A percentile compares a stretch with the other conserved stretches of the same genome.
phyloP scores from a whole-genome alignment of 2,888 invertebrate genomes.

The Agonopterix arenella region DNA sequence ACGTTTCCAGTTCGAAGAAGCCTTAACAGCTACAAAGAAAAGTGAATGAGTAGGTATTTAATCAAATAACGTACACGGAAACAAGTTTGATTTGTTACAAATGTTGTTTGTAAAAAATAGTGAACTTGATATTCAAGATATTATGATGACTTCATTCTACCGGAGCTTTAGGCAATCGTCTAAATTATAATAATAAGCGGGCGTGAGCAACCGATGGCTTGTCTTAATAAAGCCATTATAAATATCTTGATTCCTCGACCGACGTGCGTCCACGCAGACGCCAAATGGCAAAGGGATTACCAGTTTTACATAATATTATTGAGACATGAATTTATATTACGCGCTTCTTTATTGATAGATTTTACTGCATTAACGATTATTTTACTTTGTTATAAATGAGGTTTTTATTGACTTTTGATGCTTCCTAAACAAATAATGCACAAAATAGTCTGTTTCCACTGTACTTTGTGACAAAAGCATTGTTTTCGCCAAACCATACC shows the following conservation, averaged over 20 bases:
- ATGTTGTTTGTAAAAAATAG: conserved; percentile 10
- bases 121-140: conserved; percentile 32
- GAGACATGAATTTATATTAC: conserved; percentile 27
- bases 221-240: conserved; percentile 76
- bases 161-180: conserved; percentile 70
- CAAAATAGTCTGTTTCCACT: too few relatives aligned
- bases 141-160: conserved; percentile 68
- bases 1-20: too few relatives aligned
- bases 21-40: not conserved
- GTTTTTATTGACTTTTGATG: too few relatives aligned
- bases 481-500: too few relatives aligned
- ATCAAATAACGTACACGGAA: conserved; percentile 1
- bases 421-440: too few relatives aligned
- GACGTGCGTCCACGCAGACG: conserved; percentile 47
- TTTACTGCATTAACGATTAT: too few relatives aligned
- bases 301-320: conserved; percentile 27
- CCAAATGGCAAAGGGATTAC: conserved; percentile 60
- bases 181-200: conserved; percentile 76
- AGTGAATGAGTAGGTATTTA: not conserved
- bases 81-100: not conserved
- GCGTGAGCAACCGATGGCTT: conserved; percentile 62
- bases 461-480: not conserved
- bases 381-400: too few relatives aligned
- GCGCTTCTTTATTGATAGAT: not conserved
- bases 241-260: conserved; percentile 61